Percentiles rank a stretch among this genome's conserved stretches.
Conservation (phyloP, 2,888 invertebrate species). For the Mayetiola destructor region DNA sequence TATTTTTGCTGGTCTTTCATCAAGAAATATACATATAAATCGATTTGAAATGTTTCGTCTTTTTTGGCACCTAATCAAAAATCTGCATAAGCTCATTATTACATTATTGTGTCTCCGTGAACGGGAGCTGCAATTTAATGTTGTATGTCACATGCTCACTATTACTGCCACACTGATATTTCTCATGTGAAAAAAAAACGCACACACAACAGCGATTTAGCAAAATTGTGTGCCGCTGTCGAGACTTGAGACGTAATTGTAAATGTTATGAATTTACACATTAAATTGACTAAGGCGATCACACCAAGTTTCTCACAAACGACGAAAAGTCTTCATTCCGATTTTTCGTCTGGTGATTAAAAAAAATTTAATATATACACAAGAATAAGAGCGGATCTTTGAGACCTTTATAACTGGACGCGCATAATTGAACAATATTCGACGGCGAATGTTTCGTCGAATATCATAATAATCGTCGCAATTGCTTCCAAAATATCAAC, state of each 20-base stretch:
- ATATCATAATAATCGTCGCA: too few relatives aligned
- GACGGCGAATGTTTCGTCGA: too few relatives aligned
- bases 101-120: conserved; percentile 1
- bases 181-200: background rate
- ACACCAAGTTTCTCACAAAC: background rate
- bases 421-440: too few relatives aligned
- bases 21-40: too few relatives aligned
- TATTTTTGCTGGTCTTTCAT: too few relatives aligned
- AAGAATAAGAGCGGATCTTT: too few relatives aligned
- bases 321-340: too few relatives aligned
- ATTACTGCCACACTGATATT: background rate
- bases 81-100: background rate
- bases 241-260: background rate
- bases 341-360: too few relatives aligned
- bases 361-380: too few relatives aligned
- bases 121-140: background rate
- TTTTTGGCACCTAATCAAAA: conserved; percentile 7
- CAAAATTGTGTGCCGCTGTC: background rate
- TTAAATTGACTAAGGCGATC: background rate
- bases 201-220: background rate
- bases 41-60: conserved; percentile 1
- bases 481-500: too few relatives aligned
- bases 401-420: too few relatives aligned
- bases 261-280: background rate
- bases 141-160: background rate